Percentiles rank a stretch among this genome's conserved stretches.
These are phyloP conservation scores for Lasioglossum lativentre DNA, from an alignment of 2,888 invertebrate species.

Conservation along the genomic window DNA sequence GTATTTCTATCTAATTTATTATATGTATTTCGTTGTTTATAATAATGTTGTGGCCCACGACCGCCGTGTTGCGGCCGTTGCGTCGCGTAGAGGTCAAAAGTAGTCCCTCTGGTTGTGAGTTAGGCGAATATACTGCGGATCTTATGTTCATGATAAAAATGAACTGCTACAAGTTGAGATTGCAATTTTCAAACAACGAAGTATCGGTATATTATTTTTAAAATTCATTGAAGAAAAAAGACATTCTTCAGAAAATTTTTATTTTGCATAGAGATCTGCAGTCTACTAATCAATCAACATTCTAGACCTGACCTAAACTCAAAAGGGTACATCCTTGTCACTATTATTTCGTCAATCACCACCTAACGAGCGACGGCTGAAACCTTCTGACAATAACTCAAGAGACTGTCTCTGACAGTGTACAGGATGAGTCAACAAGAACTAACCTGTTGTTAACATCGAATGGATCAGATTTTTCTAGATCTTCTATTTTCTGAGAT, in stretches of 20 bases:
- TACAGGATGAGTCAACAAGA: no score
- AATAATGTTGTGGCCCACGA: neutral
- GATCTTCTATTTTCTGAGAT: neutral
- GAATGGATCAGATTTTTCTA: neutral
- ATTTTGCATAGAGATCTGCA: no score
- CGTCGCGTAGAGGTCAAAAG: no score
- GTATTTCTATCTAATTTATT: neutral
- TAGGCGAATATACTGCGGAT: neutral
- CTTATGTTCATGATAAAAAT: neutral
- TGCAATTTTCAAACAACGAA: no score
- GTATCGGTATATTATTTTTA: no score
- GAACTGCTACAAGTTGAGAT: no score
- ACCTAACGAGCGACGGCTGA: neutral
- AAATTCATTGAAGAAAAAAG: no score
- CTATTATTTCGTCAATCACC: neutral
- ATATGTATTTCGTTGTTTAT: neutral
- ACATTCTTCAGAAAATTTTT: no score
- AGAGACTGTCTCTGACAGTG: neutral
- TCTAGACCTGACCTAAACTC: no score
- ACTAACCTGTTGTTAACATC: neutral
- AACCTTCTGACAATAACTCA: neutral
- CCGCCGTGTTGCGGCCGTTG: neutral
- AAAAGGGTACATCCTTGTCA: neutral
- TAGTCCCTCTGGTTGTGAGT: neutral
- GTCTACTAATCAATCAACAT: no score